Evolutionary conservation across 2,113 vertebrate species (phyloP).

Genomic region (Thermophis baileyi): DNA sequence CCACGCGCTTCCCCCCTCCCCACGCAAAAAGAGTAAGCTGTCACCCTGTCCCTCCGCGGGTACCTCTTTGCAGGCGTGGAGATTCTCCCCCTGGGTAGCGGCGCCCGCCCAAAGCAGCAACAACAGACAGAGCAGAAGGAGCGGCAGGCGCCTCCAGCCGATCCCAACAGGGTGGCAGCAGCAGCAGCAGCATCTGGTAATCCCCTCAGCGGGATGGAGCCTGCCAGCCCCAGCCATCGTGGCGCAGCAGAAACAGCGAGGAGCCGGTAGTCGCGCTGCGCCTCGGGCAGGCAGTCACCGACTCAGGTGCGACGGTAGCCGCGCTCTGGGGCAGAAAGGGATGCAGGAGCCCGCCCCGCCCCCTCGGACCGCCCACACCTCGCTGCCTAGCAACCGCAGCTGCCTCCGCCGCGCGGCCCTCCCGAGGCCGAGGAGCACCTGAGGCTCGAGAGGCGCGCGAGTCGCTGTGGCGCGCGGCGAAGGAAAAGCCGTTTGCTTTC

Average conservation of each 20-base stretch:
- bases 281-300: constrained; percentile 3
- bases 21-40: neutral
- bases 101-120: constrained; percentile 49
- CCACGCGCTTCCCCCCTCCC: neutral
- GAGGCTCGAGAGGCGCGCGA: constrained; percentile 9
- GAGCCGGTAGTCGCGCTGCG: constrained; percentile 25
- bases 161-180: neutral
- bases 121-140: constrained; percentile 1
- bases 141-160: neutral
- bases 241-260: constrained; percentile 16
- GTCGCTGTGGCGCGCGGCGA: neutral
- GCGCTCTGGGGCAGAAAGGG: neutral
- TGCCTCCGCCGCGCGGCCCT: constrained; percentile 16
- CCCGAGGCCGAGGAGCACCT: constrained; percentile 5
- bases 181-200: neutral
- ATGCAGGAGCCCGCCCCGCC: constrained; percentile 56
- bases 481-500: neutral
- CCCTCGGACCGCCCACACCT: constrained; percentile 59
- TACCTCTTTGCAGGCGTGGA: constrained; percentile 74
- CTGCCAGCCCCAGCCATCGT: constrained; percentile 53
- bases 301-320: neutral
- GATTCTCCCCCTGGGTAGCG: constrained; percentile 42
- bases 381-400: constrained; percentile 39
- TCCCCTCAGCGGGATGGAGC: constrained; percentile 22
- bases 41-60: neutral